Evolutionary conservation across 2,113 vertebrate genomes (phyloP).

Genomic region (Sialia sialis): DNA sequence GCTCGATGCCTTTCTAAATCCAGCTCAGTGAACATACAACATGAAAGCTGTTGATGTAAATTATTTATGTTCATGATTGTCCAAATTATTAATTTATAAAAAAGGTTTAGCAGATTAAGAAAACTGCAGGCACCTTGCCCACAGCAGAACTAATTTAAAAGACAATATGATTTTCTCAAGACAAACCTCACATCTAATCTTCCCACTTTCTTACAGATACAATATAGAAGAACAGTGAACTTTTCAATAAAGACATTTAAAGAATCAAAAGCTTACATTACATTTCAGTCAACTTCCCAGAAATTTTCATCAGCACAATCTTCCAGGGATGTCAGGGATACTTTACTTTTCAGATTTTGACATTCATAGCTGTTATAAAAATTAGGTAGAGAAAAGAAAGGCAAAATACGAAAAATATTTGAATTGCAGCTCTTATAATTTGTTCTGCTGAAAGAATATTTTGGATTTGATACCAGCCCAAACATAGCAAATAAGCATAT

Average conservation of each 20-base stretch:
- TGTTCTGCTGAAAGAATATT: not conserved
- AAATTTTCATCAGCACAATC: not conserved
- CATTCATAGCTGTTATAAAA: not conserved
- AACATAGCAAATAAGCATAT: not conserved
- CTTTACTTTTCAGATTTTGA: not conserved
- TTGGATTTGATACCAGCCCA: not conserved
- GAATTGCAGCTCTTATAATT: not conserved
- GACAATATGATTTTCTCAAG: not conserved
- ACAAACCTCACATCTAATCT: not conserved
- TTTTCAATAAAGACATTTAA: not conserved
- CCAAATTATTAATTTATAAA: conserved; percentile 15
- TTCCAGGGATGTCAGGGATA: not conserved
- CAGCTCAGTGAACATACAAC: not conserved
- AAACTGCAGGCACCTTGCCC: not conserved
- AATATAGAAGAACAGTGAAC: not conserved
- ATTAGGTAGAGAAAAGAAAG: not conserved
- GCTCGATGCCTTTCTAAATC: conserved; percentile 8
- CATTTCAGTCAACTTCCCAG: not conserved
- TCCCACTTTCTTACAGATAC: not conserved
- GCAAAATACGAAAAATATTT: not conserved
- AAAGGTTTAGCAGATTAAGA: conserved; percentile 32
- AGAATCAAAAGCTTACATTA: not conserved
- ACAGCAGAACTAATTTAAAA: conserved; percentile 17
- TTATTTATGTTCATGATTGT: conserved; percentile 51
- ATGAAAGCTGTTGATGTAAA: not conserved